Evolutionary conservation across 2,113 vertebrate genomes (phyloP).

Genomic region (Psettodes erumei): DNA sequence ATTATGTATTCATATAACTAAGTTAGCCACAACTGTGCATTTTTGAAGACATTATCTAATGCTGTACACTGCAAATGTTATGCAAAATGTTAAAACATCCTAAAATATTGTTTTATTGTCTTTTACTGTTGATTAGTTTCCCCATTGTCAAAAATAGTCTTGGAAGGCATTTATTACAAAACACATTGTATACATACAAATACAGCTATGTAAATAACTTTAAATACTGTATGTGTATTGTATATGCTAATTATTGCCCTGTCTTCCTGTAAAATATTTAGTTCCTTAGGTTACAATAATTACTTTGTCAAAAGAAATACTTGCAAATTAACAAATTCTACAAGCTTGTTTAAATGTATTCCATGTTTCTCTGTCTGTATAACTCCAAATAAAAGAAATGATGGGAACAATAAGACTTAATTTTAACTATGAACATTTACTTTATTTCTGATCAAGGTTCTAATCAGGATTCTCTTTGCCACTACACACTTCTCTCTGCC

Average conservation of each 20-base stretch:
- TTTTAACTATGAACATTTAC: background rate
- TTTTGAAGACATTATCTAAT: constrained; percentile 4
- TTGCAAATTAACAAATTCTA: background rate
- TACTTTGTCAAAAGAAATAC: constrained; percentile 10
- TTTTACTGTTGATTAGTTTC: background rate
- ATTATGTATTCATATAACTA: constrained; percentile 4
- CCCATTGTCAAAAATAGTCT: constrained; percentile 8
- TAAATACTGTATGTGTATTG: constrained; percentile 3
- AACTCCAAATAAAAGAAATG: constrained; percentile 46
- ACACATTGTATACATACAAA: background rate
- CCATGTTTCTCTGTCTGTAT: constrained; percentile 19
- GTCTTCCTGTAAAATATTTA: background rate
- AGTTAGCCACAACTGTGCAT: constrained; percentile 1
- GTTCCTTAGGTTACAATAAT: background rate
- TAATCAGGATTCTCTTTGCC: background rate
- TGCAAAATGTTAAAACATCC: background rate
- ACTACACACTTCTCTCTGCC: background rate
- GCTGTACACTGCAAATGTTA: background rate
- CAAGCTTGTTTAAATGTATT: background rate
- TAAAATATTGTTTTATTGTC: background rate
- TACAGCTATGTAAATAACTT: constrained; percentile 10
- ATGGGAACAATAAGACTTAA: background rate
- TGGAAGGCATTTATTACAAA: background rate
- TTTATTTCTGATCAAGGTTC: background rate
- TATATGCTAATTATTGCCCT: background rate